Evolutionary conservation across 92 coral and sea anemone species (phyloP), one percentile per base, ranked within the genome.

Genomic region (Siderastrea siderea): DNA sequence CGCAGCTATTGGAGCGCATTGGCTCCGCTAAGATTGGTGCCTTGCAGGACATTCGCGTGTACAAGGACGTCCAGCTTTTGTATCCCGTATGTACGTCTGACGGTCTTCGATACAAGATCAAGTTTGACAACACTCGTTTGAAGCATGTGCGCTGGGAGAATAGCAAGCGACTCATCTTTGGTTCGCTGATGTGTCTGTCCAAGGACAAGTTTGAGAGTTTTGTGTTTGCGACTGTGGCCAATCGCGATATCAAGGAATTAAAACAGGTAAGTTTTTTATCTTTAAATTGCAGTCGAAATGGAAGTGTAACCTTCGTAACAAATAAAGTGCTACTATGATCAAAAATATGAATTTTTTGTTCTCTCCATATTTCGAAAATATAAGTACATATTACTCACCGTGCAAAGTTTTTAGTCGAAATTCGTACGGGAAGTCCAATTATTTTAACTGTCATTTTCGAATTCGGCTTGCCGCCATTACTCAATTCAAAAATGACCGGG

Each of bases 91-190:
- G 96, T 64, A 83, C 96, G 19, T 71, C 87, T 1, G 87, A 90
- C 47, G 99, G 99, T 1, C 82, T 96, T 13, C 86, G 75, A 0
- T 90, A 84, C 88, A 87, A 71, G 14, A 71, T 96, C 80, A 76
- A 90, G 83, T 96, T 96, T 76, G 96, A 96, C 73, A 94, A 49
- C 80, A 83, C 92, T 26, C 90, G 75, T 55, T 65, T 96, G 11
- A 80, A 71, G 38, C 67, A 92, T 62, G 87, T 96, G 2, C 89
- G 93, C 48, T 96, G 99, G 99, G 96, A 96, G 68, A 95, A 96
- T 94, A 95, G 98, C 94, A 96, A 96, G 78, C 88, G 98, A 69
- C 92, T 96, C 5, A 96, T 96, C 75, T 96, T 60, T 73, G 99
- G 99, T 19, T 95, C 99, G 13, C 88, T 96, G 11, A 93, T 96